Conservation (phyloP, 2,888 invertebrate genomes). For the Adineta ricciae region DNA sequence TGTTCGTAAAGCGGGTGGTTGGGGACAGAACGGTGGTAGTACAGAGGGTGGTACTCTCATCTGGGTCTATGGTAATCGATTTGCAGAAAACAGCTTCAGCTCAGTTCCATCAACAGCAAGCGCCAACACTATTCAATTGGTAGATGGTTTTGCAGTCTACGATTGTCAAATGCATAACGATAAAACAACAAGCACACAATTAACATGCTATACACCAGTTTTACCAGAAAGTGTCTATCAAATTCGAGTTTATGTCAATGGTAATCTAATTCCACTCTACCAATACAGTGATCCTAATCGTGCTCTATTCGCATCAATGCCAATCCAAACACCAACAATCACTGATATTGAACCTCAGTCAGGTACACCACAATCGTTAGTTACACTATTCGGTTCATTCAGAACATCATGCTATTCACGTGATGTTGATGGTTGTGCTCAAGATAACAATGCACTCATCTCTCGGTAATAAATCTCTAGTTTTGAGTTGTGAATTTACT, state of each 20-base stretch:
- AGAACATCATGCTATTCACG: neutral
- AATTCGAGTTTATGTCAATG: slow-evolving; percentile 30
- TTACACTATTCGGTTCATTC: neutral
- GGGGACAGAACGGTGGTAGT: slow-evolving; percentile 3
- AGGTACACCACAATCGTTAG: neutral
- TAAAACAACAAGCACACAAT: slow-evolving; percentile 30
- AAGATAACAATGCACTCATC: neutral
- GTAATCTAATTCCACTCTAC: slow-evolving; percentile 28
- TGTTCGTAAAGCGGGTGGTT: slow-evolving; percentile 23
- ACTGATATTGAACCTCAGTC: neutral
- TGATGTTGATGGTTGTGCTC: neutral
- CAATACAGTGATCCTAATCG: slow-evolving; percentile 19
- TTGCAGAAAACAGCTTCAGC: slow-evolving; percentile 27
- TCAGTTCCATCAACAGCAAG: slow-evolving; percentile 22
- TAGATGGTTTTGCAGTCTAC: slow-evolving; percentile 19
- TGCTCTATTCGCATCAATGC: neutral
- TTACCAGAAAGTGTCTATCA: slow-evolving; percentile 23
- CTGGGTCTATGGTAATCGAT: slow-evolving; percentile 29
- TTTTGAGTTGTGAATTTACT: too few relatives aligned
- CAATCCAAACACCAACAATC: neutral
- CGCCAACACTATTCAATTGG: slow-evolving; percentile 22
- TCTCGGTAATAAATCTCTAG: neutral
- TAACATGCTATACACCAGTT: slow-evolving; percentile 29
- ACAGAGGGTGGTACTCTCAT: slow-evolving; percentile 29
- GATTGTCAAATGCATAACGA: slow-evolving; percentile 30